phyloP scores from a whole-genome alignment of 2,888 invertebrate species.

The Drosophila mettleri region DNA sequence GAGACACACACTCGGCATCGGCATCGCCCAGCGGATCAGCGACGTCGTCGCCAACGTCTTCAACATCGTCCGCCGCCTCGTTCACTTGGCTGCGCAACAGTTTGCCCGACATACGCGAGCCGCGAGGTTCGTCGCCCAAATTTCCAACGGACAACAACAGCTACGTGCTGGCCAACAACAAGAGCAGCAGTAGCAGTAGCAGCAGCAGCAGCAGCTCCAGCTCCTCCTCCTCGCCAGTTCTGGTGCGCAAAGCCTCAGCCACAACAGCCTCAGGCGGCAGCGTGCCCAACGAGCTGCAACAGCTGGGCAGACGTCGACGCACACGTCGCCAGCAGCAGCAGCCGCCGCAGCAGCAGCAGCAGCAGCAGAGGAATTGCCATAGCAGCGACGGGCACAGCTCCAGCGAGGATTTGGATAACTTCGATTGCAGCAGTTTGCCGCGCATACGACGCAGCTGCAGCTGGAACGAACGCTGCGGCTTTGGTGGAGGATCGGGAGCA shows the following conservation, averaged over 20 bases:
- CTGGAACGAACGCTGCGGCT: slow-evolving; percentile 73
- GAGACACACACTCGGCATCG: slow-evolving; percentile 76
- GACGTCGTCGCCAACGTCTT: slow-evolving; percentile 55
- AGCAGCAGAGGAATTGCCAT: slow-evolving; percentile 38
- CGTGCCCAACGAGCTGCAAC: slow-evolving; percentile 81
- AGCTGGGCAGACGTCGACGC: slow-evolving; percentile 68
- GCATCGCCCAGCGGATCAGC: slow-evolving; percentile 68
- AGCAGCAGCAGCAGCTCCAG: slow-evolving; percentile 8
- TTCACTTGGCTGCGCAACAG: slow-evolving; percentile 83
- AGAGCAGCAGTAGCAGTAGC: slow-evolving; percentile 18
- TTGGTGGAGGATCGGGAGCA: slow-evolving; percentile 11
- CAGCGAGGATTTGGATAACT: slow-evolving; percentile 62
- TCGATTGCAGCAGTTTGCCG: slow-evolving; percentile 49
- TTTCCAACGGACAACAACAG: slow-evolving; percentile 54
- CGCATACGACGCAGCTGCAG: slow-evolving; percentile 77
- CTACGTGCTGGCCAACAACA: slow-evolving; percentile 65
- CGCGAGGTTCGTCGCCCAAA: slow-evolving; percentile 70
- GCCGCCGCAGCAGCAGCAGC: slow-evolving; percentile 37
- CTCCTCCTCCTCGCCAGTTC: slow-evolving; percentile 37
- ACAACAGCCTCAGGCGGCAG: slow-evolving; percentile 23
- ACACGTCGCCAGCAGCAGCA: slow-evolving; percentile 31
- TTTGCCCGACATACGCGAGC: slow-evolving; percentile 84
- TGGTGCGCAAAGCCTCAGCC: slow-evolving; percentile 23
- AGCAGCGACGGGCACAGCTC: slow-evolving; percentile 48
- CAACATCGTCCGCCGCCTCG: slow-evolving; percentile 67